phyloP scores from a whole-genome alignment of 2,888 invertebrate genomes.

The Gnatocerus cornutus region DNA sequence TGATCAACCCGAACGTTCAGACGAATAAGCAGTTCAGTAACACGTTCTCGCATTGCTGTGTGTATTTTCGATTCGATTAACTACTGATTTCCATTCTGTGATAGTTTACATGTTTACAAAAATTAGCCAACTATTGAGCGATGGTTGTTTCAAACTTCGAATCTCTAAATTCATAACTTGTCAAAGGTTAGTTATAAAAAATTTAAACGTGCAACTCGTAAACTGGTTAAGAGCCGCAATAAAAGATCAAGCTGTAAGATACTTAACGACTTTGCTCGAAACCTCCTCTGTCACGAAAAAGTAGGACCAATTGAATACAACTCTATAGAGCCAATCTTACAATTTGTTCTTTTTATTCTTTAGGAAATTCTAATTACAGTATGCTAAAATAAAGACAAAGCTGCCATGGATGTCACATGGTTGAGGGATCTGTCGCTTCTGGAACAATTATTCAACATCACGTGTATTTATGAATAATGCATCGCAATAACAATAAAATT shows the following conservation, averaged over 20 bases:
- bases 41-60: background rate
- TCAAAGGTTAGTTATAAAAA: constrained; percentile 8
- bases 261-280: constrained; percentile 15
- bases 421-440: constrained; percentile 26
- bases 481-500: constrained; percentile 41
- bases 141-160: background rate
- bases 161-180: constrained; percentile 13
- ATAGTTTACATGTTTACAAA: constrained; percentile 3
- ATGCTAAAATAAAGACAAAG: constrained; percentile 18
- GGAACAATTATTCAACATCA: constrained; percentile 35
- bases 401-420: constrained; percentile 24
- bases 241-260: constrained; percentile 21
- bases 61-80: constrained; percentile 27
- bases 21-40: constrained; percentile 12
- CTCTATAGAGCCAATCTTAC: background rate
- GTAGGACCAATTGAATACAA: background rate
- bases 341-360: background rate
- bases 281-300: background rate
- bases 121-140: background rate
- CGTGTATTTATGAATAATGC: constrained; percentile 38
- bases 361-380: constrained; percentile 14
- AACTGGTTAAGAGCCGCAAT: constrained; percentile 17
- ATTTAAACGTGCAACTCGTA: constrained; percentile 11
- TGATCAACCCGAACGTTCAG: constrained; percentile 14
- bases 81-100: constrained; percentile 1